phyloP scores from a whole-genome alignment of 2,888 invertebrate genomes.

The Caenorhabditis parvicauda region DNA sequence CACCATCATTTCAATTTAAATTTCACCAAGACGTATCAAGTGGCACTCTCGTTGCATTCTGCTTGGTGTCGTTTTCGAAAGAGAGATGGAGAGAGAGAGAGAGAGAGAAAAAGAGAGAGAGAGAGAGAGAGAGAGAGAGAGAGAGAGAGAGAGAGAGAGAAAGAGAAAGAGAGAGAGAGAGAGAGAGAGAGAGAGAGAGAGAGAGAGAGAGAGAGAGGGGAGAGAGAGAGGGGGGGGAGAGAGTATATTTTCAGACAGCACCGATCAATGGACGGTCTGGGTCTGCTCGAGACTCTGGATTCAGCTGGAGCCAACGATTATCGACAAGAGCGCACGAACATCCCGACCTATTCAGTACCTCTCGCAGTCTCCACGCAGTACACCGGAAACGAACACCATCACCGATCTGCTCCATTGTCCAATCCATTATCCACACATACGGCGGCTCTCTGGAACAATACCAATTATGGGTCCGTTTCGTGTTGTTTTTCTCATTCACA shows the following conservation, averaged over 20 bases:
- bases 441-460: too few species aligned
- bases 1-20: too few species aligned
- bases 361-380: conserved; percentile 11
- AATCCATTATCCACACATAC: conserved; percentile 22
- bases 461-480: too few species aligned
- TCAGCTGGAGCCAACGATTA: too few species aligned
- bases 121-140: conserved; percentile 6
- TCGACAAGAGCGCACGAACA: neutral
- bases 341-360: conserved; percentile 4
- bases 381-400: neutral
- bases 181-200: neutral
- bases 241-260: conserved; percentile 45
- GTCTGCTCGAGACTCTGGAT: conserved; percentile 19
- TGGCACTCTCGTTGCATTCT: too few species aligned
- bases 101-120: neutral
- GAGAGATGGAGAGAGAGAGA: neutral
- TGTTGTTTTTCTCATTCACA: too few species aligned
- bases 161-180: neutral
- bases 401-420: conserved; percentile 14
- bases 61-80: too few species aligned
- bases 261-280: conserved; percentile 52
- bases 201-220: neutral
- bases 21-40: too few species aligned
- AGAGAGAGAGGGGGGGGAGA: neutral
- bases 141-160: conserved; percentile 2